Conservation (phyloP, 2,888 invertebrate species). For the Eurois occulta region DNA sequence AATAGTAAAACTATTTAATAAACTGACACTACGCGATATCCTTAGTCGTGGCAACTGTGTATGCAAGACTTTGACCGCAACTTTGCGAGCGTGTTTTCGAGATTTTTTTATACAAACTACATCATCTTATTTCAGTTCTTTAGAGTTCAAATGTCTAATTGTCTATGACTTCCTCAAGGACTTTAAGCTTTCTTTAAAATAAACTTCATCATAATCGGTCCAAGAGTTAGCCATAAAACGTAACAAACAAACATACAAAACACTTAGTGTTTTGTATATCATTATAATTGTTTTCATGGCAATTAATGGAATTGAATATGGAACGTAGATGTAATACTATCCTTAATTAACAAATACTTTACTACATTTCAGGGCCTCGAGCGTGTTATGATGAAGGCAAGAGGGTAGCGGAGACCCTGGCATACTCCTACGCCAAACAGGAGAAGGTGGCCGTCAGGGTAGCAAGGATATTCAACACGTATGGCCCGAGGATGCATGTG, state of each 20-base stretch:
- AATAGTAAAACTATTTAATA: slow-evolving; percentile 3
- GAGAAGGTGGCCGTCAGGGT: slow-evolving; percentile 98
- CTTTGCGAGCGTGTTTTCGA: background rate
- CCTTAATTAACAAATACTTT: slow-evolving; percentile 2
- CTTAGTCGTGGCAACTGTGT: slow-evolving; percentile 7
- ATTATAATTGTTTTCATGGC: background rate
- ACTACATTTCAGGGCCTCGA: slow-evolving; percentile 92
- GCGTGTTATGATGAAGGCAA: slow-evolving; percentile 99
- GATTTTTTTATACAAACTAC: background rate
- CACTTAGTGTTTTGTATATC: too few relatives aligned
- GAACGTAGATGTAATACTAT: background rate
- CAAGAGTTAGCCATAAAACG: background rate
- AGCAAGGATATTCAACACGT: slow-evolving; percentile 99
- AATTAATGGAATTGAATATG: too few relatives aligned
- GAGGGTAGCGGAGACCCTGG: slow-evolving; percentile 98
- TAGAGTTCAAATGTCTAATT: background rate
- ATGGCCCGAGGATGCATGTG: slow-evolving; percentile 99
- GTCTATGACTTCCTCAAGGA: background rate
- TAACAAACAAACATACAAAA: background rate
- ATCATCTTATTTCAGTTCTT: background rate
- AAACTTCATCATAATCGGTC: background rate
- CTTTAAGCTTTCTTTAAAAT: background rate
- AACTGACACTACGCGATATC: background rate
- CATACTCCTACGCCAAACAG: slow-evolving; percentile 99
- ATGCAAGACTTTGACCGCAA: background rate